phyloP scores from a whole-genome alignment of 2,797 vertebrate species.

The Streptopelia turtur region DNA sequence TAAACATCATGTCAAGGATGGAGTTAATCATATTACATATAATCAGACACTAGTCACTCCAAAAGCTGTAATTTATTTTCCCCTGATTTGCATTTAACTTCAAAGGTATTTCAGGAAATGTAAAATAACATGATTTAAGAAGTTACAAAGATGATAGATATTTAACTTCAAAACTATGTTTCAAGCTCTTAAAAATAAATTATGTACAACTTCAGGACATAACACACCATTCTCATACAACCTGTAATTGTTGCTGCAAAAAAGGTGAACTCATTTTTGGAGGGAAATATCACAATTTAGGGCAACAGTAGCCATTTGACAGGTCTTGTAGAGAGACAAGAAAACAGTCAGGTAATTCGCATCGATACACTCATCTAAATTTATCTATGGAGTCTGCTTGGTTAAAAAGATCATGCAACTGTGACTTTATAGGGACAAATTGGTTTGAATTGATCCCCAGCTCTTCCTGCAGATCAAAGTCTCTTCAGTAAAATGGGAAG shows the following conservation, averaged over 20 bases:
- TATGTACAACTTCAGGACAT: conserved; percentile 68
- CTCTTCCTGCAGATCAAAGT: not conserved
- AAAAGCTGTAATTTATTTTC: conserved; percentile 85
- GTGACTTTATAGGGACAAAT: not conserved
- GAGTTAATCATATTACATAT: conserved; percentile 73
- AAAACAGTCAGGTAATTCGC: not conserved
- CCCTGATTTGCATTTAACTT: conserved; percentile 83
- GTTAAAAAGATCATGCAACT: not conserved
- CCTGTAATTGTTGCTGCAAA: conserved; percentile 45
- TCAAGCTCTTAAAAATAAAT: conserved; percentile 63
- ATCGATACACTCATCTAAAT: not conserved
- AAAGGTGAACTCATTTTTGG: conserved; percentile 33
- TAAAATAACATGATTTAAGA: conserved; percentile 76
- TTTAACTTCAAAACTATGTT: conserved; percentile 73
- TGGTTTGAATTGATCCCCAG: not conserved
- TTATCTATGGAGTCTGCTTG: not conserved
- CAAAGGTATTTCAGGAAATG: conserved; percentile 78
- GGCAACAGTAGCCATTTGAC: not conserved
- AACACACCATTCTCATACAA: conserved; percentile 34
- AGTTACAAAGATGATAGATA: conserved; percentile 66
- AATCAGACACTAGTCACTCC: conserved; percentile 77
- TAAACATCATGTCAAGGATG: conserved; percentile 65
- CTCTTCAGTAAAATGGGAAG: not conserved
- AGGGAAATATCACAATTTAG: conserved; percentile 2
- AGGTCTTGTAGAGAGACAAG: not conserved